Conservation (phyloP, 1,140 invertebrate species). For the Matsumurasca onukii region DNA sequence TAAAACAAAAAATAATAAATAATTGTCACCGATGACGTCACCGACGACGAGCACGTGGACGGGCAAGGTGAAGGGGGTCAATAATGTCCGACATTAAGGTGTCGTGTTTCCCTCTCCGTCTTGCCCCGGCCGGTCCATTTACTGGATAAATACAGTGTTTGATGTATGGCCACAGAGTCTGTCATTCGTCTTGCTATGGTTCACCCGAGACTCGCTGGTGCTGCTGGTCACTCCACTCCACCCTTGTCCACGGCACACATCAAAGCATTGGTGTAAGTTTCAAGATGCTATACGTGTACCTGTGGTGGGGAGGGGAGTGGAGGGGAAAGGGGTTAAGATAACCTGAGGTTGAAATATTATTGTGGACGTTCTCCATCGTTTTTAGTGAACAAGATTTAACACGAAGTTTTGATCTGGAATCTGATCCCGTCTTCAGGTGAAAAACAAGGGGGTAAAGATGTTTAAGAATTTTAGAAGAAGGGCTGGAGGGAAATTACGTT, state of each 20-base stretch:
- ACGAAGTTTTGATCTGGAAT: too few species aligned
- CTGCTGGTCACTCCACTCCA: not conserved
- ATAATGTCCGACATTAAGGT: conserved; percentile 23
- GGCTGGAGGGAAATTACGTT: too few species aligned
- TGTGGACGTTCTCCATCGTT: too few species aligned
- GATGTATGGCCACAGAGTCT: conserved; percentile 15
- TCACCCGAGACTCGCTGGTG: not conserved
- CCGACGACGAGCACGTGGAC: not conserved
- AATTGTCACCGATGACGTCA: not conserved
- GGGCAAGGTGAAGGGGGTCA: not conserved
- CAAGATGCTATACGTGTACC: too few species aligned
- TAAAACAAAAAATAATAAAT: not conserved
- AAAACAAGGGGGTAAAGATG: too few species aligned
- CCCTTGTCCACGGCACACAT: not conserved
- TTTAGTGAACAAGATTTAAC: too few species aligned
- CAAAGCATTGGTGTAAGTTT: too few species aligned
- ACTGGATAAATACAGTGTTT: conserved; percentile 22
- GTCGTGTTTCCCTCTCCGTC: not conserved
- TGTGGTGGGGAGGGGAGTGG: too few species aligned
- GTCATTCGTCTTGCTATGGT: conserved; percentile 5
- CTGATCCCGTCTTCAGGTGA: too few species aligned
- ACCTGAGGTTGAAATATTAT: too few species aligned
- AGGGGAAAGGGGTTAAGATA: too few species aligned
- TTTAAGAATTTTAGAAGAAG: too few species aligned
- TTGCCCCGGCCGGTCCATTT: conserved; percentile 3